Evolutionary conservation across 2,888 invertebrate species (phyloP), one percentile per base, ranked within the genome.

Genomic region (Cataglyphis albicans): DNA sequence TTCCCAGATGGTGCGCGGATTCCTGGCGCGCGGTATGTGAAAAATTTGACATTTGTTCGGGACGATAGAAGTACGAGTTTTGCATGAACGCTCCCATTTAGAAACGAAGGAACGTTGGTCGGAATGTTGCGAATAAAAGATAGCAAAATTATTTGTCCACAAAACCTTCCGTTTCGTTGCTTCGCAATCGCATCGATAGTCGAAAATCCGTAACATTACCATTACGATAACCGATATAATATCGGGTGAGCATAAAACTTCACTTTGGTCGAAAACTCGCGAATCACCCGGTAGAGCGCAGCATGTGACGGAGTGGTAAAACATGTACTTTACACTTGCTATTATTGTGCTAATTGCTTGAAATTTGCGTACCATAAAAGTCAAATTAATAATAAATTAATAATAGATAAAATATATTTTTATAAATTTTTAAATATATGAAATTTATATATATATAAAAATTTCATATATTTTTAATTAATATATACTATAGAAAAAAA

Each of bases 41-140:
- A 59, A 59, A 70, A 78, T 70, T 68, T 59, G 21, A 35, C 44
- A 12, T 68, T 68, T 29, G 10, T 41, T 78, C 10, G 6, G 18
- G 5, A 12, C 7, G 18, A 64, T 35, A 32, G 12, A 75, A 52
- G 29, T 55, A 3, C n/a, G 52, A 7, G 38, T 5, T 25, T 35
- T 44, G 44, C 44, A 44, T 15, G 18, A 48, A 5, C n/a, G 4
- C 25, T n/a, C 6, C 0, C 1, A 52, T 9, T 18, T 18, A 18
- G n/a, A 48, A 18, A 7, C 10, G 29, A 73, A 38, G 5, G 10
- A 21, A 67, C n/a, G n/a, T 7, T 29, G 63, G 2, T 4, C n/a
- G 29, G 35, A 67, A 76, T 76, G 55, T 38, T 38, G 65, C n/a
- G 38, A 76, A n/a, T 67, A 67, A 67, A 5, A 67, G n/a, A 25